Conservation (phyloP, 2,113 vertebrate species). For the Tetraodon nigroviridis region DNA sequence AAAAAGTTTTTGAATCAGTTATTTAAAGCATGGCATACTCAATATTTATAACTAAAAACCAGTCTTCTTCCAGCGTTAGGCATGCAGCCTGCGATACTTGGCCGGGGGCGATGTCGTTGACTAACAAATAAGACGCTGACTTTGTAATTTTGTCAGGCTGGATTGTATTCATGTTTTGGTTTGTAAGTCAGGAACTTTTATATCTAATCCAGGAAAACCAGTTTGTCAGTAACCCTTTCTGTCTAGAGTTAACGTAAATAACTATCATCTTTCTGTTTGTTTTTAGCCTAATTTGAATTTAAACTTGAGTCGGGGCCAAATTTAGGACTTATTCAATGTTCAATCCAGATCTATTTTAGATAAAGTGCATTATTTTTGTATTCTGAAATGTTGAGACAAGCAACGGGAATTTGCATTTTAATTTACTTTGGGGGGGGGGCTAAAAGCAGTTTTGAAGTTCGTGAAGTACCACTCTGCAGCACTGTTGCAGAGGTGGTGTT, state of each 20-base stretch:
- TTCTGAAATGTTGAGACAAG: background rate
- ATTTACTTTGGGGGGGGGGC: background rate
- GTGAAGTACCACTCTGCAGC: slow-evolving; percentile 2
- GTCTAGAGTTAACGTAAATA: too few relatives aligned
- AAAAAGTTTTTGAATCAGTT: slow-evolving; percentile 33
- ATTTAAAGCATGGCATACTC: slow-evolving; percentile 23
- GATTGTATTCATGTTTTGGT: background rate
- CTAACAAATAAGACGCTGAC: slow-evolving; percentile 23
- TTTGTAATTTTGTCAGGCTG: background rate
- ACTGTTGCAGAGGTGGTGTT: background rate
- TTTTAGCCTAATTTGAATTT: too few relatives aligned
- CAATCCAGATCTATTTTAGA: too few relatives aligned
- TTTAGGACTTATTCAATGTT: too few relatives aligned
- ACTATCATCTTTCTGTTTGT: too few relatives aligned
- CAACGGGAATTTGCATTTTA: background rate
- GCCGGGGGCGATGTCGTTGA: slow-evolving; percentile 21
- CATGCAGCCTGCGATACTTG: slow-evolving; percentile 27
- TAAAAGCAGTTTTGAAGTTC: slow-evolving; percentile 1
- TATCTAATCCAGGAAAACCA: too few relatives aligned
- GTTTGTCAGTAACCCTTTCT: too few relatives aligned
- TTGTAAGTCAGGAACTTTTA: background rate
- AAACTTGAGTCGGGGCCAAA: too few relatives aligned
- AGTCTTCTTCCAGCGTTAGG: slow-evolving; percentile 17
- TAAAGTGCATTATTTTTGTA: too few relatives aligned
- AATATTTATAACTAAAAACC: slow-evolving; percentile 30